A percentile compares a stretch with the other conserved stretches of the same genome.
Conservation (phyloP, 2,113 vertebrate species). For the Pan paniscus region DNA sequence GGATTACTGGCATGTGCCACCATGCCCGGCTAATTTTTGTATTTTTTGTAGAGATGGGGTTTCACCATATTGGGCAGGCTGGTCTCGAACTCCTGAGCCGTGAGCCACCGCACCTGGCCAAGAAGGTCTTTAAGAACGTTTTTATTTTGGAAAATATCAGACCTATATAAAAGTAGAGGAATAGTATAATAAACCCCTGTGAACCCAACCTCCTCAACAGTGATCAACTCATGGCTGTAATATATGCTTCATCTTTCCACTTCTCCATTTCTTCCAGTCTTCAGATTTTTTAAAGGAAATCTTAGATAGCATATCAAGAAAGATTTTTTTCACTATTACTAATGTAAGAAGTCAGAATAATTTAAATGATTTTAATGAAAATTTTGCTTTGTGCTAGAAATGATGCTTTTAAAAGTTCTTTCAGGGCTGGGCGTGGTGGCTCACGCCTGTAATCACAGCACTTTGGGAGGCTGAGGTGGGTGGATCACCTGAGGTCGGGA, state of each 20-base stretch:
- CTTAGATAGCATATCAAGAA: not conserved
- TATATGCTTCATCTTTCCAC: not conserved
- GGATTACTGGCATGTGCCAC: too few relatives aligned
- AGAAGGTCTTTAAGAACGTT: not conserved
- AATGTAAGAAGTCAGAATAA: not conserved
- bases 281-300: not conserved
- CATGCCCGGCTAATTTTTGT: too few relatives aligned
- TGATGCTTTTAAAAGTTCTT: not conserved
- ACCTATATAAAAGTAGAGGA: not conserved
- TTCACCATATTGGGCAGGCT: too few relatives aligned
- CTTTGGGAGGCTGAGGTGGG: too few relatives aligned
- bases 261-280: not conserved
- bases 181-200: not conserved
- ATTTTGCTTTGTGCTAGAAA: not conserved
- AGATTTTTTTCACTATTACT: not conserved
- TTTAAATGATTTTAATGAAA: constrained; percentile 14
- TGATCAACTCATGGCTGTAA: not conserved
- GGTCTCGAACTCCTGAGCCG: too few relatives aligned
- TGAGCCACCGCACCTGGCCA: too few relatives aligned
- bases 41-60: too few relatives aligned
- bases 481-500: too few relatives aligned
- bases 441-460: too few relatives aligned
- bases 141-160: constrained; percentile 15
- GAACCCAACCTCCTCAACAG: not conserved
- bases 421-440: too few relatives aligned